A percentile compares a stretch with the other conserved stretches of the same genome.
Conservation (phyloP, 2,888 invertebrate species). For the Plutella xylostella region DNA sequence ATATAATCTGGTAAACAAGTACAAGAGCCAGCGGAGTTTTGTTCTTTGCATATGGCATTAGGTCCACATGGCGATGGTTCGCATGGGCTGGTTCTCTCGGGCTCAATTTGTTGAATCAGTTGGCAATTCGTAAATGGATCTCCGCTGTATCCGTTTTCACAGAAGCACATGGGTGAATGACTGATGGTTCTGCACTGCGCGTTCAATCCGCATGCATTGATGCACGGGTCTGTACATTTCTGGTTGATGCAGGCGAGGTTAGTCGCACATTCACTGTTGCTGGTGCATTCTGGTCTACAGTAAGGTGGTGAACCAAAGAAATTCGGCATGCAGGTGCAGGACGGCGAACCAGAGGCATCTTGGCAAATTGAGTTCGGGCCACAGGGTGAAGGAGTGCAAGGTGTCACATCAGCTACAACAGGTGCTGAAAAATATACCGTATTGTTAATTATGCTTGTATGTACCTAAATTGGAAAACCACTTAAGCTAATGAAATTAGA, state of each 20-base stretch:
- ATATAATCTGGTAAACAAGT: conserved; percentile 77
- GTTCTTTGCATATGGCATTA: conserved; percentile 73
- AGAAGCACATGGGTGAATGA: conserved; percentile 81
- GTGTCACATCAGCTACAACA: conserved; percentile 63
- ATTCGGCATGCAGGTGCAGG: conserved; percentile 75
- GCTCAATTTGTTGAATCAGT: conserved; percentile 40
- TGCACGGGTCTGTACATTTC: conserved; percentile 76
- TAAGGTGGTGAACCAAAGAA: conserved; percentile 81
- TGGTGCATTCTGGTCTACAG: conserved; percentile 80
- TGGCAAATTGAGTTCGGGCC: conserved; percentile 74
- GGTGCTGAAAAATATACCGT: conserved; percentile 44
- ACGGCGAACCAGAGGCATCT: conserved; percentile 67
- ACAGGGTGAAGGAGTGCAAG: conserved; percentile 78
- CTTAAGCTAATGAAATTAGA: background rate
- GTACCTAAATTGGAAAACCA: too few relatives aligned
- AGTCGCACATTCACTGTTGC: conserved; percentile 76
- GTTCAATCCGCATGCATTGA: conserved; percentile 76
- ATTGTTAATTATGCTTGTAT: background rate
- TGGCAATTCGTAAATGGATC: conserved; percentile 76
- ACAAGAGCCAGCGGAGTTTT: conserved; percentile 73
- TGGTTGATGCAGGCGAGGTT: conserved; percentile 75
- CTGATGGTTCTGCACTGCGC: conserved; percentile 79
- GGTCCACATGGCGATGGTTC: conserved; percentile 73
- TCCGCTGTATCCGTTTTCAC: conserved; percentile 73
- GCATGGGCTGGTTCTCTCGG: conserved; percentile 66